Conservation (phyloP, 2,888 invertebrate genomes). For the Oligia fasciuncula region DNA sequence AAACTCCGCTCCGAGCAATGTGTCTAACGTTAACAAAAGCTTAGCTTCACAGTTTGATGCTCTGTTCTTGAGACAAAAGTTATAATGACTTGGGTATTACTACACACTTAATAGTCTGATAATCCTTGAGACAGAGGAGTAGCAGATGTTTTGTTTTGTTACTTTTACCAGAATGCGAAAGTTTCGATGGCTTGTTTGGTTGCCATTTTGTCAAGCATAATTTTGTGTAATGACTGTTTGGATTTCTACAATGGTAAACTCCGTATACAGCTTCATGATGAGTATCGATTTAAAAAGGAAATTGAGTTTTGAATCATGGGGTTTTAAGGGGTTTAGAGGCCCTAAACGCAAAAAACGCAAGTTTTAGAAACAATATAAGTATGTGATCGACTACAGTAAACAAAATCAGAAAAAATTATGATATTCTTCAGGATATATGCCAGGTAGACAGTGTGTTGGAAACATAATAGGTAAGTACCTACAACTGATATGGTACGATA, state of each 20-base stretch:
- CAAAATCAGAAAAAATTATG: too few species aligned
- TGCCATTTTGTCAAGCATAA: background rate
- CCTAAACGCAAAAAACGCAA: too few species aligned
- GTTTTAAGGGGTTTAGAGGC: background rate
- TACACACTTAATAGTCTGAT: slow-evolving; percentile 50
- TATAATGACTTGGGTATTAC: slow-evolving; percentile 60
- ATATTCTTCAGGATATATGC: too few species aligned
- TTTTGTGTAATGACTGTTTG: background rate
- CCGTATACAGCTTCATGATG: background rate
- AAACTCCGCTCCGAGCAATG: slow-evolving; percentile 59
- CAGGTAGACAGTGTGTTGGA: too few species aligned
- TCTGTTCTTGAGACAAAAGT: slow-evolving; percentile 54
- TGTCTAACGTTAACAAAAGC: slow-evolving; percentile 65
- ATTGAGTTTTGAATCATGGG: background rate
- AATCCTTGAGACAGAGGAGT: slow-evolving; percentile 33
- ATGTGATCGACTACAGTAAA: too few species aligned
- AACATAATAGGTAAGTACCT: too few species aligned
- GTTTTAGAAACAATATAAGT: too few species aligned
- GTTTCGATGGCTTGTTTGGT: slow-evolving; percentile 24
- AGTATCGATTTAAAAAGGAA: background rate
- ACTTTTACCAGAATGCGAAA: slow-evolving; percentile 28
- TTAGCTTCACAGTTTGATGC: slow-evolving; percentile 62
- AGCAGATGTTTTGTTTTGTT: slow-evolving; percentile 31
- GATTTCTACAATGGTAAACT: background rate
- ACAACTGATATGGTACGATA: too few species aligned